Percentiles rank a stretch among this genome's conserved stretches.
Evolutionary conservation across 2,797 vertebrate species (phyloP).

Genomic region (Sparus aurata): DNA sequence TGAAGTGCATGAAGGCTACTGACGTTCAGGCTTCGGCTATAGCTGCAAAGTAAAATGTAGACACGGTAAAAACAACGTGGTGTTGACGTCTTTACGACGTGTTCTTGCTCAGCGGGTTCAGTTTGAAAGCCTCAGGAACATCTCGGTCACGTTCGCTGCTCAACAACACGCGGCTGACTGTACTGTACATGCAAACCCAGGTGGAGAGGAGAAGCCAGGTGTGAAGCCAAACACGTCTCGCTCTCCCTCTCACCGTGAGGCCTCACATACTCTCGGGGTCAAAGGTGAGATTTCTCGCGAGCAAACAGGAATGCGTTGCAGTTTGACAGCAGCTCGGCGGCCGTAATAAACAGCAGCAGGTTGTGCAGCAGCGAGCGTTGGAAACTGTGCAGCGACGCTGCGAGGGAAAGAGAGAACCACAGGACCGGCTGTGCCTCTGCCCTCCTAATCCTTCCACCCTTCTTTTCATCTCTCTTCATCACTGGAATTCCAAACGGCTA

Average conservation of each 20-base stretch:
- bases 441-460: conserved; percentile 66
- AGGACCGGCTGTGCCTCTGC: conserved; percentile 50
- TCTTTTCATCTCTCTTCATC: conserved; percentile 69
- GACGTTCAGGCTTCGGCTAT: too few species aligned
- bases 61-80: too few species aligned
- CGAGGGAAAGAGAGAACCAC: conserved; percentile 40
- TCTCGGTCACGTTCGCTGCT: not conserved
- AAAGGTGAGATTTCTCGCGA: conserved; percentile 41
- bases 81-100: too few species aligned
- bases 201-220: conserved; percentile 20
- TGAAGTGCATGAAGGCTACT: too few species aligned
- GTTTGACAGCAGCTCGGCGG: conserved; percentile 1
- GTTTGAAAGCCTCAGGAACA: not conserved
- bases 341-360: conserved; percentile 30
- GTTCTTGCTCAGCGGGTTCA: too few species aligned
- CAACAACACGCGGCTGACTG: not conserved
- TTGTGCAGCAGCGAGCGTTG: conserved; percentile 12
- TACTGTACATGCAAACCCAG: conserved; percentile 22
- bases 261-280: conserved; percentile 48
- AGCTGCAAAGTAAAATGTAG: too few species aligned
- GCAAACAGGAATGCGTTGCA: conserved; percentile 45
- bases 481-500: conserved; percentile 72
- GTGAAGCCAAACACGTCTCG: conserved; percentile 28
- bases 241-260: conserved; percentile 24
- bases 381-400: conserved; percentile 36